These are phyloP conservation scores for Rhamnusium bicolor DNA, from an alignment of 2,888 invertebrate genomes.

Conservation along the genomic window DNA sequence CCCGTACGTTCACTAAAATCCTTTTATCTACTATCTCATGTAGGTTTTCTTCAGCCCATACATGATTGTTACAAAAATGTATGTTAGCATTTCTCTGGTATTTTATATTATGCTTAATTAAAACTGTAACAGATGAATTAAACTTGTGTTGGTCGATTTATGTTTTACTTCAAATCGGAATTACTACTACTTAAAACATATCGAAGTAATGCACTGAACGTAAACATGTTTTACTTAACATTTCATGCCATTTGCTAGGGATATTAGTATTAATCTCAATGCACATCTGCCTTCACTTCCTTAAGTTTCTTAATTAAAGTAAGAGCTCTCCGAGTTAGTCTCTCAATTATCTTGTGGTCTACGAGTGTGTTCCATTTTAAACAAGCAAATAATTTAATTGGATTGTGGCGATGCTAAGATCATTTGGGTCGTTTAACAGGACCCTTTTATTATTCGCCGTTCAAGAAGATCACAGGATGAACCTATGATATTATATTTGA, in stretches of 20 bases:
- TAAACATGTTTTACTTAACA: background rate
- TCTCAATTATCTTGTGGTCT: background rate
- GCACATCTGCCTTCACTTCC: background rate
- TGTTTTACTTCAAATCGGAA: background rate
- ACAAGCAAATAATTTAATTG: background rate
- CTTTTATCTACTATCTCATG: too few species aligned
- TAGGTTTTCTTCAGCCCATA: too few species aligned
- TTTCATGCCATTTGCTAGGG: background rate
- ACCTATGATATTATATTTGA: too few species aligned
- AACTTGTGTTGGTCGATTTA: background rate
- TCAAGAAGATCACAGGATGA: too few species aligned
- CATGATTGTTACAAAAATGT: too few species aligned
- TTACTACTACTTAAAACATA: background rate
- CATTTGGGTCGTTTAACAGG: too few species aligned
- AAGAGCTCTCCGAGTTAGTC: background rate
- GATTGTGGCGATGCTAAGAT: background rate
- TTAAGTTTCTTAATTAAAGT: background rate
- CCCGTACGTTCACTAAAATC: too few species aligned
- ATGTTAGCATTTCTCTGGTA: too few species aligned
- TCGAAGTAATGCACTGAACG: background rate
- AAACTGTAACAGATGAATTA: slow-evolving; percentile 1
- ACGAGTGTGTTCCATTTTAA: background rate
- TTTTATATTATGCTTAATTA: too few species aligned
- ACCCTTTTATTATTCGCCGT: too few species aligned
- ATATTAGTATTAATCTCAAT: slow-evolving; percentile 7